Conservation (phyloP, 2,113 vertebrate genomes). For the Oncorhynchus keta region DNA sequence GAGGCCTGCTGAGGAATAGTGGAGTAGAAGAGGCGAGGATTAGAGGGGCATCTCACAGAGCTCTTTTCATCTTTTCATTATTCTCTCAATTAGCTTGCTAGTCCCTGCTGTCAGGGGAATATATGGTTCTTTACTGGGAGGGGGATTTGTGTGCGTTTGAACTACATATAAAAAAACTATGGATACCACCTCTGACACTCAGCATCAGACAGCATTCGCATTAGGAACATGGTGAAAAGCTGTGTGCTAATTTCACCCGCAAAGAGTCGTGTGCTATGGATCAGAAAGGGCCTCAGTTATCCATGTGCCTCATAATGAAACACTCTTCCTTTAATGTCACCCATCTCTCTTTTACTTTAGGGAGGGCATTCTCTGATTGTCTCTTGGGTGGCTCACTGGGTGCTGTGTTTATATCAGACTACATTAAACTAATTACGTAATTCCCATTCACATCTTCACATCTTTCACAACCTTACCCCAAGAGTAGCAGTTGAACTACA, state of each 20-base stretch:
- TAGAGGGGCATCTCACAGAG: not conserved
- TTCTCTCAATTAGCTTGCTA: not conserved
- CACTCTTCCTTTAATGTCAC: conserved; percentile 14
- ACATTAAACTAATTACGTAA: not conserved
- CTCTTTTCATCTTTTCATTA: not conserved
- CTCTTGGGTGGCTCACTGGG: not conserved
- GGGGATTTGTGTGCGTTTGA: no score
- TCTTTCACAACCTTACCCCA: not conserved
- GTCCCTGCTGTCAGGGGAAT: not conserved
- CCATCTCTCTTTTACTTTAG: conserved; percentile 26
- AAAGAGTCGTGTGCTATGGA: not conserved
- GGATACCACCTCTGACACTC: not conserved
- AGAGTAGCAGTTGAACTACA: not conserved
- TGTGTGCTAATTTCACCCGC: conserved; percentile 12
- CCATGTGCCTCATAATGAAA: conserved; percentile 30
- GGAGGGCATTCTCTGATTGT: conserved; percentile 21
- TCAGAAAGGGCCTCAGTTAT: conserved; percentile 1
- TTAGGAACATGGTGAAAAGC: conserved; percentile 9
- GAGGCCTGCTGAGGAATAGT: no score
- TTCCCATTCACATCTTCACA: conserved; percentile 5
- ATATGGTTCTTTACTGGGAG: no score
- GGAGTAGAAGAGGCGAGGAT: not conserved
- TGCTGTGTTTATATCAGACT: not conserved
- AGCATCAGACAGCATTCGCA: conserved; percentile 1
- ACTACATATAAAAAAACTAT: no score